Conservation (phyloP, 1,140 invertebrate species). For the Caenorhabditis tropicalis region DNA sequence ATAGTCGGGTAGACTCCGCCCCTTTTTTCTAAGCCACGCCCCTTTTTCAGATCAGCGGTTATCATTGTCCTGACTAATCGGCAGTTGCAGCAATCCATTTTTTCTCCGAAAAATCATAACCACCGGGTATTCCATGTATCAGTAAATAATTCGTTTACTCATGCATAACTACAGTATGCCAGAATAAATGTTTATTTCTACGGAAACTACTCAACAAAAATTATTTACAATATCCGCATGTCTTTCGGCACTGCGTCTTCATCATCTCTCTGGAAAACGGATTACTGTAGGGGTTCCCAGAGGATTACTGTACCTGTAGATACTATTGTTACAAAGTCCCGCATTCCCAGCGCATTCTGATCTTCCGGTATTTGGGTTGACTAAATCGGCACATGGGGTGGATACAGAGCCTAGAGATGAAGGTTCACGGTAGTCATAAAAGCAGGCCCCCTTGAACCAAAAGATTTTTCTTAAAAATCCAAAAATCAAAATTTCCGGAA, state of each 20-base stretch:
- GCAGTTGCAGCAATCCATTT: background rate
- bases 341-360: background rate
- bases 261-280: background rate
- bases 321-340: background rate
- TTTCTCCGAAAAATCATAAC: background rate
- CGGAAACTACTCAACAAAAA: background rate
- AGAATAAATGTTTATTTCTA: background rate
- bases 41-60: background rate
- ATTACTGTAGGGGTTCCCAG: background rate
- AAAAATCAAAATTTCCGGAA: background rate
- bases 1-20: background rate
- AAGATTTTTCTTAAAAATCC: background rate
- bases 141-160: background rate
- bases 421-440: background rate
- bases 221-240: conserved; percentile 18
- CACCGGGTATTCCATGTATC: background rate
- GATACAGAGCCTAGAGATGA: background rate
- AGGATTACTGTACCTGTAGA: background rate
- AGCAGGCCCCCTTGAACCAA: too few relatives aligned
- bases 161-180: too few relatives aligned
- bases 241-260: conserved; percentile 11
- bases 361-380: background rate
- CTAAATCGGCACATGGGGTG: background rate
- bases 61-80: background rate
- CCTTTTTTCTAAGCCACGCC: background rate